phyloP scores from a whole-genome alignment of 2,113 vertebrate genomes.

The Aldabrachelys gigantea region DNA sequence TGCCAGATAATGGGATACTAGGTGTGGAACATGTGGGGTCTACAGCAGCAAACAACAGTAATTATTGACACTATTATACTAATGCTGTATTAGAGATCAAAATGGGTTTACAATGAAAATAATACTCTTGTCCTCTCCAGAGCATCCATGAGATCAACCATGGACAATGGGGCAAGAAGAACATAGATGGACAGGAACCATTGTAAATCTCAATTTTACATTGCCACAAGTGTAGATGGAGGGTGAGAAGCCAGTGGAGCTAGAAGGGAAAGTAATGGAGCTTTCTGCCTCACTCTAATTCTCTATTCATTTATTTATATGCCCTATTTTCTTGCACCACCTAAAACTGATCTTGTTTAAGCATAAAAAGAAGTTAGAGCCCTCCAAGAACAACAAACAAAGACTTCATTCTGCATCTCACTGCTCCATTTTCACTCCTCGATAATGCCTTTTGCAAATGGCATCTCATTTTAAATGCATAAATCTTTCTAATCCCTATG shows the following conservation, averaged over 20 bases:
- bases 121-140: background rate
- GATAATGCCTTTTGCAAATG: constrained; percentile 26
- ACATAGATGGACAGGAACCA: background rate
- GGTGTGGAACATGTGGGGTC: background rate
- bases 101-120: background rate
- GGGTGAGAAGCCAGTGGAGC: background rate
- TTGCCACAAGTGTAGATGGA: background rate
- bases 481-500: constrained; percentile 64
- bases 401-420: background rate
- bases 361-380: background rate
- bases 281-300: background rate
- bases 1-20: background rate
- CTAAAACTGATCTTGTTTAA: background rate
- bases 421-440: constrained; percentile 1
- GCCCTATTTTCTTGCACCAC: background rate
- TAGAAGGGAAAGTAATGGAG: background rate
- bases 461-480: constrained; percentile 57
- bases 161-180: background rate
- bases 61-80: background rate
- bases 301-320: background rate
- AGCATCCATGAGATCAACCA: background rate
- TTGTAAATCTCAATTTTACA: background rate
- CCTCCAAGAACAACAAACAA: rapidly evolving
- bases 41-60: background rate
- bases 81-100: background rate